phyloP scores from a whole-genome alignment of 2,113 vertebrate species.

The Festucalex cinctus region DNA sequence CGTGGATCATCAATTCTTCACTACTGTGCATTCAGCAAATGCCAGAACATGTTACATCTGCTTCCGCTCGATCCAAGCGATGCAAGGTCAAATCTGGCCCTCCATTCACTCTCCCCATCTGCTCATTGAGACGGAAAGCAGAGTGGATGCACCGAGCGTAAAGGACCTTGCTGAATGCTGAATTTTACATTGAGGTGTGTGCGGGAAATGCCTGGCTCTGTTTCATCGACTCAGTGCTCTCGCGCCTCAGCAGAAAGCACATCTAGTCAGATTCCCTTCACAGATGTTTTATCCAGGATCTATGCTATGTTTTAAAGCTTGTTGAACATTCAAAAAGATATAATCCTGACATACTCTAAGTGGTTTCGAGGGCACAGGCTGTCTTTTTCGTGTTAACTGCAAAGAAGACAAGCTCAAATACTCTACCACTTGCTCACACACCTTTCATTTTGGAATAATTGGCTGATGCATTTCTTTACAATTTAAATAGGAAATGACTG shows the following conservation, averaged over 20 bases:
- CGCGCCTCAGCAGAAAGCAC: slow-evolving; percentile 8
- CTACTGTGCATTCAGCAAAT: slow-evolving; percentile 34
- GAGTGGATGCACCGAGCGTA: slow-evolving; percentile 36
- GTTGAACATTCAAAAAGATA: slow-evolving; percentile 16
- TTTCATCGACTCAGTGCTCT: slow-evolving; percentile 31
- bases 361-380: slow-evolving; percentile 17
- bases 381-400: slow-evolving; percentile 44
- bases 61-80: slow-evolving; percentile 5
- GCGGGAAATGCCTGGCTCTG: slow-evolving; percentile 16
- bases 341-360: slow-evolving; percentile 19
- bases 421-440: not conserved
- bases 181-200: slow-evolving; percentile 40
- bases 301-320: slow-evolving; percentile 12
- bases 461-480: slow-evolving; percentile 21
- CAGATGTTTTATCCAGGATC: slow-evolving; percentile 27
- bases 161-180: slow-evolving; percentile 34
- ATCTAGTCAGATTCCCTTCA: slow-evolving; percentile 6
- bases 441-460: slow-evolving; percentile 34
- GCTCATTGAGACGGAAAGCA: slow-evolving; percentile 41
- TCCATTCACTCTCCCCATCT: slow-evolving; percentile 32
- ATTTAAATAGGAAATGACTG: slow-evolving; percentile 8
- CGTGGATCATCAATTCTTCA: slow-evolving; percentile 15
- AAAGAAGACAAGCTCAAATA: slow-evolving; percentile 29
- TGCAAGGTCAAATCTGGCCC: slow-evolving; percentile 37
- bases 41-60: slow-evolving; percentile 38